Conservation (phyloP, 2,888 invertebrate species). For the Cloeon dipterum region DNA sequence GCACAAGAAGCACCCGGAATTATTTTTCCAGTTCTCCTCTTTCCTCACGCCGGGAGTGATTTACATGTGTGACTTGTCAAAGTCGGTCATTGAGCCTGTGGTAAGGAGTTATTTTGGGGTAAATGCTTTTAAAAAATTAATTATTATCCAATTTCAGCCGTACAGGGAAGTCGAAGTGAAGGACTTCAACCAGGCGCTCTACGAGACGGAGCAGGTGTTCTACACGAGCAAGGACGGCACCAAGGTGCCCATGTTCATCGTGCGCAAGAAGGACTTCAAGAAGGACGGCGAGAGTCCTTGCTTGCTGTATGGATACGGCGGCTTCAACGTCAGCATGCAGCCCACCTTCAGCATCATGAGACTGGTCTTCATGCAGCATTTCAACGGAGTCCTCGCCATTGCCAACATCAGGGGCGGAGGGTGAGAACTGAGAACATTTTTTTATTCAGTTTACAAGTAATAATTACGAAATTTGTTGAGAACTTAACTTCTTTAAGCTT, state of each 20-base stretch:
- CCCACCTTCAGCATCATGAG: conserved; percentile 76
- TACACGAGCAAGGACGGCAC: conserved; percentile 84
- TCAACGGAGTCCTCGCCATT: conserved; percentile 70
- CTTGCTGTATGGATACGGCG: conserved; percentile 88
- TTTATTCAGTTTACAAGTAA: too few relatives aligned
- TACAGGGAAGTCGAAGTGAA: conserved; percentile 69
- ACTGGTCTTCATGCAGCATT: conserved; percentile 69
- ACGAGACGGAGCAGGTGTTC: conserved; percentile 74
- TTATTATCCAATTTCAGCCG: conserved; percentile 25
- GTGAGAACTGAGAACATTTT: conserved; percentile 25
- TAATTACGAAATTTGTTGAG: too few relatives aligned
- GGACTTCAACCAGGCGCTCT: conserved; percentile 53
- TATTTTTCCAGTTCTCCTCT: conserved; percentile 86
- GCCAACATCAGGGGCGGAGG: conserved; percentile 94
- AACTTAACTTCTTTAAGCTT: not conserved
- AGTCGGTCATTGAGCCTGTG: conserved; percentile 28
- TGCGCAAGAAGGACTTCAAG: conserved; percentile 46
- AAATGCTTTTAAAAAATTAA: conserved; percentile 9
- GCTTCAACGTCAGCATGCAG: conserved; percentile 81
- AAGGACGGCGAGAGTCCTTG: conserved; percentile 55
- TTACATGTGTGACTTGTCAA: conserved; percentile 61
- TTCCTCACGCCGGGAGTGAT: conserved; percentile 78
- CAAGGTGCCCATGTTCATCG: conserved; percentile 88
- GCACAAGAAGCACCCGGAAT: conserved; percentile 60
- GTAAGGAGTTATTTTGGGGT: too few relatives aligned